phyloP scores from a whole-genome alignment of 2,888 invertebrate species.

The Melinaea marsaeus region DNA sequence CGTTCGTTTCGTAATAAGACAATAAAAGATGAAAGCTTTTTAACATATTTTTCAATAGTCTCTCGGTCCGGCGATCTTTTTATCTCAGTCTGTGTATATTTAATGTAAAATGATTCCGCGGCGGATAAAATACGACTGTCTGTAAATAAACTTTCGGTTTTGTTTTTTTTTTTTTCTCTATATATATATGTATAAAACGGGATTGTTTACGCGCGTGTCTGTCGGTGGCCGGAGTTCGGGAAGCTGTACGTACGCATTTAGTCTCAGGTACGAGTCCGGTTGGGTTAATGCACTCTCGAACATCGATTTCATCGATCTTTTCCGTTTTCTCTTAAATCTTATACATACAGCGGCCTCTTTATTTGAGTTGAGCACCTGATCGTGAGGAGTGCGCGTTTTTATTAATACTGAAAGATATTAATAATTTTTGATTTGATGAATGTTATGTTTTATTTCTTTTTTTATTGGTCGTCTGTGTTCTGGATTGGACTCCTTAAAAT shows the following conservation, averaged over 20 bases:
- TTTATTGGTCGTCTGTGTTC: slow-evolving; percentile 28
- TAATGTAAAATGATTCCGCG: slow-evolving; percentile 34
- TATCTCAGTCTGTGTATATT: slow-evolving; percentile 16
- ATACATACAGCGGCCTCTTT: slow-evolving; percentile 15
- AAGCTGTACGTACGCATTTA: slow-evolving; percentile 56
- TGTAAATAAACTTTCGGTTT: slow-evolving; percentile 37
- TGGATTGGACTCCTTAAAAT: slow-evolving; percentile 52
- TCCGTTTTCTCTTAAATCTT: slow-evolving; percentile 44
- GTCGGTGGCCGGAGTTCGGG: slow-evolving; percentile 47
- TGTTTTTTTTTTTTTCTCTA: slow-evolving; percentile 9
- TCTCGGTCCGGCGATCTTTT: slow-evolving; percentile 9
- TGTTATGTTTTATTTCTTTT: slow-evolving; percentile 12
- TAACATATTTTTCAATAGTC: too few species aligned
- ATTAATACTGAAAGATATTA: neutral
- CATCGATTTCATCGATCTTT: slow-evolving; percentile 47
- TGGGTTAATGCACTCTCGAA: slow-evolving; percentile 63
- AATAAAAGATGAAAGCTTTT: too few species aligned
- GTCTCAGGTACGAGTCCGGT: slow-evolving; percentile 50
- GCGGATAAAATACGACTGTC: slow-evolving; percentile 25
- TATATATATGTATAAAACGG: slow-evolving; percentile 36
- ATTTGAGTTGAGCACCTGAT: neutral
- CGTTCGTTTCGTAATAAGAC: too few species aligned
- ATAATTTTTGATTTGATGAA: neutral
- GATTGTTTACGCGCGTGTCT: slow-evolving; percentile 56
- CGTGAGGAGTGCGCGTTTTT: neutral